Percentiles rank a stretch among this genome's conserved stretches.
Evolutionary conservation across 2,113 vertebrate genomes (phyloP).

Genomic region (Austrofundulus limnaeus): DNA sequence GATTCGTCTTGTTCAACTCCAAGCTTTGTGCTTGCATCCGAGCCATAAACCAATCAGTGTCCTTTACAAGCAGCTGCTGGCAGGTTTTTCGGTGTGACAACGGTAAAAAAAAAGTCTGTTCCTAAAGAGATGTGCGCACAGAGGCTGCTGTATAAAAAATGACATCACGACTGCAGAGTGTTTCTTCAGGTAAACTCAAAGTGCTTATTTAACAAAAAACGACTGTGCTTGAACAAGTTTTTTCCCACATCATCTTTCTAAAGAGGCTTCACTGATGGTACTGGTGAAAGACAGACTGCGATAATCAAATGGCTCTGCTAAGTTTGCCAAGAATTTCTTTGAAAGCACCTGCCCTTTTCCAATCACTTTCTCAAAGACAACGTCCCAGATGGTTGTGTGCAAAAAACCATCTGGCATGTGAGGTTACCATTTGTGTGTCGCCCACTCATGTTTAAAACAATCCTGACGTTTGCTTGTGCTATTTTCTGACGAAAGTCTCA

Average conservation of each 20-base stretch:
- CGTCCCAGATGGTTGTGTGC: slow-evolving; percentile 16
- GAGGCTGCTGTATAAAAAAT: neutral
- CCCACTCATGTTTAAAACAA: neutral
- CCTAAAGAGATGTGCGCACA: neutral
- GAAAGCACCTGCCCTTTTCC: slow-evolving; percentile 13
- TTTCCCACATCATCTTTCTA: neutral
- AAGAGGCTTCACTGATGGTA: slow-evolving; percentile 2
- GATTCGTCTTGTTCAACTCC: neutral
- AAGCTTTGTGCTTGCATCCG: neutral
- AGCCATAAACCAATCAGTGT: neutral
- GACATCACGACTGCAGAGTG: neutral
- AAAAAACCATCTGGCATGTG: slow-evolving; percentile 1
- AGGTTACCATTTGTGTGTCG: neutral
- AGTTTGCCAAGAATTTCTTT: slow-evolving; percentile 8
- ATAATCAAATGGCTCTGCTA: neutral
- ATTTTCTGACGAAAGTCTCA: neutral
- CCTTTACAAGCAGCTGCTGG: neutral
- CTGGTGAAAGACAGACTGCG: neutral
- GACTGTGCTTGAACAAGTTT: neutral
- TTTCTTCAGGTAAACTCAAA: neutral
- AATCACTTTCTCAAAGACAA: neutral
- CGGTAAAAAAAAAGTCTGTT: neutral
- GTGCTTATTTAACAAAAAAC: neutral
- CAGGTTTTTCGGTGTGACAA: neutral
- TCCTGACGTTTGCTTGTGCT: neutral